phyloP scores from a whole-genome alignment of 1,140 invertebrate genomes.

The Brachystomella parvula region DNA sequence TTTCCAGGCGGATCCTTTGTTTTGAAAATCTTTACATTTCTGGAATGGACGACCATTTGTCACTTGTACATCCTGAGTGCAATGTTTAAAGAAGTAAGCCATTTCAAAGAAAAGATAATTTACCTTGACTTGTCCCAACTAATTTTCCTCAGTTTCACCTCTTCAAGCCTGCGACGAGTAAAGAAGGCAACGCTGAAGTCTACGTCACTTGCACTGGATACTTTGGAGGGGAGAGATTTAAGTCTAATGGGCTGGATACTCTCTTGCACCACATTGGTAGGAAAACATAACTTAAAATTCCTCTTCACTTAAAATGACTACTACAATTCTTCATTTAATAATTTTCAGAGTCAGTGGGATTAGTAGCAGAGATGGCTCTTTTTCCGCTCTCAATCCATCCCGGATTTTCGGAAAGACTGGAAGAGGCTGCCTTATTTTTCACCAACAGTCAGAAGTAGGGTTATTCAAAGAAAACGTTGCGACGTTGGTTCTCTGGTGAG shows the following conservation, averaged over 20 bases:
- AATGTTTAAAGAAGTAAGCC: conserved; percentile 53
- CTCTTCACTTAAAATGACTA: not conserved
- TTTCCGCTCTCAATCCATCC: not conserved
- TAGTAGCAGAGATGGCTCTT: not conserved
- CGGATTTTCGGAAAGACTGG: not conserved
- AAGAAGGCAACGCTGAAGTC: conserved; percentile 87
- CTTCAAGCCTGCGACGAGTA: conserved; percentile 83
- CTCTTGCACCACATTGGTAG: not conserved
- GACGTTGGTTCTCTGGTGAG: not conserved
- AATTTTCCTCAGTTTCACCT: conserved; percentile 43
- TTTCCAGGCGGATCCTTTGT: conserved; percentile 64
- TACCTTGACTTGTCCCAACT: not conserved
- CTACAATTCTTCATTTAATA: not conserved
- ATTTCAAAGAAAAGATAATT: not conserved
- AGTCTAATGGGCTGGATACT: not conserved
- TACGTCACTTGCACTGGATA: conserved; percentile 72
- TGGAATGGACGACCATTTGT: conserved; percentile 69
- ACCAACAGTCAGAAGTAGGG: not conserved
- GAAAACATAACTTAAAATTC: not conserved
- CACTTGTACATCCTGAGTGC: conserved; percentile 71
- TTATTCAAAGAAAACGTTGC: not conserved
- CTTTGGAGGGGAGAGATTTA: conserved; percentile 42
- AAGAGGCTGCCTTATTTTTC: not conserved
- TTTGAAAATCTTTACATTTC: conserved; percentile 86
- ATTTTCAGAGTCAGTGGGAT: not conserved